A percentile compares a stretch with the other conserved stretches of the same genome.
phyloP scores from a whole-genome alignment of 2,797 vertebrate genomes.

The Enteromius argenteus region DNA sequence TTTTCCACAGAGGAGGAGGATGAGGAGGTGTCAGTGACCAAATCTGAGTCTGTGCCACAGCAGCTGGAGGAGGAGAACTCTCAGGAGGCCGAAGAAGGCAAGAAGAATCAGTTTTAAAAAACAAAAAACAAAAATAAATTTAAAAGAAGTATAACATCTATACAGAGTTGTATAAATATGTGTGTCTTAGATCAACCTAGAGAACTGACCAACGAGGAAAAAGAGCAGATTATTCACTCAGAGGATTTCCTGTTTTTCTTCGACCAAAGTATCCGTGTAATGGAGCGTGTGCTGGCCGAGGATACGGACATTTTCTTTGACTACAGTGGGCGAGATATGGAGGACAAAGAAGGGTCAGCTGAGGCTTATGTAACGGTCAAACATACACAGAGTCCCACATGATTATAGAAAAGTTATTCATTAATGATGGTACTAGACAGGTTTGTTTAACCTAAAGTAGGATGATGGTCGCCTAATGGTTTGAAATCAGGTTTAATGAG shows the following conservation, averaged over 20 bases:
- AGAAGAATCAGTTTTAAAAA: neutral
- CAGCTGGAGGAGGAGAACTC: conserved; percentile 75
- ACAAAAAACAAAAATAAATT: neutral
- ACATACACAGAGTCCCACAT: conserved; percentile 3
- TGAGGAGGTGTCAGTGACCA: conserved; percentile 83
- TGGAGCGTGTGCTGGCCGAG: conserved; percentile 86
- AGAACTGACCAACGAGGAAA: conserved; percentile 89
- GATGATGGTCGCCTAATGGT: conserved; percentile 1
- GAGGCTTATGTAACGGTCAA: conserved; percentile 20
- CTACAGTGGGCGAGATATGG: conserved; percentile 86
- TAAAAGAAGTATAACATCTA: neutral
- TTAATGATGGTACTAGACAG: neutral
- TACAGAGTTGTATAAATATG: neutral
- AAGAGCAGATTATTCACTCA: conserved; percentile 86
- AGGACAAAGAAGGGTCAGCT: conserved; percentile 86
- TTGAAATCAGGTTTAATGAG: conserved; percentile 23
- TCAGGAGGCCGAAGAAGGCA: conserved; percentile 83
- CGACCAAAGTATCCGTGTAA: conserved; percentile 84
- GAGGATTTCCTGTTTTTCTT: conserved; percentile 91
- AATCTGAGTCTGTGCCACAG: conserved; percentile 80
- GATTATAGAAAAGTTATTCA: conserved; percentile 6
- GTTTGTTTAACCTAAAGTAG: conserved; percentile 14
- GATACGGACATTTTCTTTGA: conserved; percentile 90
- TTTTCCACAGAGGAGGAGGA: conserved; percentile 81
- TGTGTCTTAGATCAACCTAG: conserved; percentile 78